Evolutionary conservation across 2,797 vertebrate species (phyloP).

Genomic region (Coendou prehensilis): DNA sequence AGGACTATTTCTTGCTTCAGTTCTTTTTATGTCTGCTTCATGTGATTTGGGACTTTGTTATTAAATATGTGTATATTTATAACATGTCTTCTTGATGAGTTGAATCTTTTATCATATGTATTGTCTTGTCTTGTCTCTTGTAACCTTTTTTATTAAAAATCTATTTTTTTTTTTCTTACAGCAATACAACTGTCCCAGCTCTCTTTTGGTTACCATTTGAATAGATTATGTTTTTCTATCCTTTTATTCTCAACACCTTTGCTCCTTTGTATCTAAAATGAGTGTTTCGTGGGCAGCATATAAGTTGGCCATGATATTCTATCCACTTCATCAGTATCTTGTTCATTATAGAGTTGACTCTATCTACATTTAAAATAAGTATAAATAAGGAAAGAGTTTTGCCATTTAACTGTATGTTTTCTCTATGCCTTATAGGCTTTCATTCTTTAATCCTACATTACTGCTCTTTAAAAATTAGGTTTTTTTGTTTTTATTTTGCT

Average conservation of each 20-base stretch:
- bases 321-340: background rate
- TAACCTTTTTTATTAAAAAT: background rate
- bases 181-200: background rate
- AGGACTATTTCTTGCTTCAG: background rate
- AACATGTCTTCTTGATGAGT: background rate
- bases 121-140: background rate
- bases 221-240: background rate
- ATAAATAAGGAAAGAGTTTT: slow-evolving; percentile 1
- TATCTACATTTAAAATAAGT: background rate
- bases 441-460: background rate
- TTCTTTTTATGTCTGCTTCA: background rate
- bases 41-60: background rate
- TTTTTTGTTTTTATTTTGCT: background rate
- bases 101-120: background rate
- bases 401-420: background rate
- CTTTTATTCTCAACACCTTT: background rate
- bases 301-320: background rate
- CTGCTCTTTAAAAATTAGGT: background rate
- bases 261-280: background rate
- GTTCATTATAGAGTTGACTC: background rate
- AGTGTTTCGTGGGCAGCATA: background rate
- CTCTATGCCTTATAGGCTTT: background rate
- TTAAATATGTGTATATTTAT: background rate
- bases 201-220: background rate
- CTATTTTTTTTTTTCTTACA: background rate